A percentile compares a stretch with the other conserved stretches of the same genome.
phyloP scores from a whole-genome alignment of 2,888 invertebrate genomes.

The Conops quadrifasciatus region DNA sequence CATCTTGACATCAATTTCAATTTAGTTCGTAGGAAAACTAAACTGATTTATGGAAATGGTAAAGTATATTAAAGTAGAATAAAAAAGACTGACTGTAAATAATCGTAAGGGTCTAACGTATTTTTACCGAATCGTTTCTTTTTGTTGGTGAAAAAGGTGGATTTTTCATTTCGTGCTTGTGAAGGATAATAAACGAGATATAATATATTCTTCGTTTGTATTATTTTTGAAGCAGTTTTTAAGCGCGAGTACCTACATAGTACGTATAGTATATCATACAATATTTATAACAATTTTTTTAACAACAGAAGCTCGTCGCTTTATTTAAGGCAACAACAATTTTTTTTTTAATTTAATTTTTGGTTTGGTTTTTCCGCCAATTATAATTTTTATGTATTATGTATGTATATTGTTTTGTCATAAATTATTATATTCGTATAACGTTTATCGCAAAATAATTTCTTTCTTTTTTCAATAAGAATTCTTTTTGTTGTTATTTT shows the following conservation, averaged over 20 bases:
- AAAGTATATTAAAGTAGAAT: too few species aligned
- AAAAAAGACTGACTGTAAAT: too few species aligned
- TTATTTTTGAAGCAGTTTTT: conserved; percentile 11
- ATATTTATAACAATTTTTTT: conserved; percentile 34
- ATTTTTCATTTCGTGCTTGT: too few species aligned
- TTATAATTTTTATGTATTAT: not conserved
- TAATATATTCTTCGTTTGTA: too few species aligned
- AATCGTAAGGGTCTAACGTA: too few species aligned
- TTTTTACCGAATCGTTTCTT: too few species aligned
- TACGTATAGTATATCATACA: too few species aligned
- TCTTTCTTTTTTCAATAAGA: conserved; percentile 15
- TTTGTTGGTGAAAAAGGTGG: too few species aligned
- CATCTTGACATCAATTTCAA: too few species aligned
- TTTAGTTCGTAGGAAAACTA: too few species aligned
- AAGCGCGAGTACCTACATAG: conserved; percentile 27
- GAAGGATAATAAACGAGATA: too few species aligned
- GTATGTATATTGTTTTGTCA: not conserved
- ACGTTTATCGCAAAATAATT: conserved; percentile 15
- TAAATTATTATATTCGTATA: not conserved
- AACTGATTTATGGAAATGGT: too few species aligned
- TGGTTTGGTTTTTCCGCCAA: not conserved
- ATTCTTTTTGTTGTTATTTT: conserved; percentile 8
- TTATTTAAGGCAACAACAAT: conserved; percentile 14
- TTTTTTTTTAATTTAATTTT: not conserved
- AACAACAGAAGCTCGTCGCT: conserved; percentile 32